These are phyloP conservation scores for Drosophila mauritiana DNA, from an alignment of 1,140 invertebrate genomes.

Conservation along the genomic window DNA sequence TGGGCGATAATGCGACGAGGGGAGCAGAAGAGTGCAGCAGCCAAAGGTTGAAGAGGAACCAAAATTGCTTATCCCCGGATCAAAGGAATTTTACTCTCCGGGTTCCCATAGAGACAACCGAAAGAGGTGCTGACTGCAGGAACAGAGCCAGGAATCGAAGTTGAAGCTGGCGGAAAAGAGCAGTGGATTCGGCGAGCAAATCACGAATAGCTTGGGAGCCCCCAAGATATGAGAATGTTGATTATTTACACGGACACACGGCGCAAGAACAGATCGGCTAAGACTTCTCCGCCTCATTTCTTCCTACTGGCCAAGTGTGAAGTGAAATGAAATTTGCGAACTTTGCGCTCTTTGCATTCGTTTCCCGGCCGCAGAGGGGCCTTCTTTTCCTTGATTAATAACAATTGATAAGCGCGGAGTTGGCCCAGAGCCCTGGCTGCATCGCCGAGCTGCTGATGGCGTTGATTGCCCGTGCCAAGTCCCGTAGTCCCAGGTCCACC, in stretches of 20 bases:
- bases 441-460: constrained; percentile 62
- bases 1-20: background rate
- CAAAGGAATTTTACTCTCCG: constrained; percentile 61
- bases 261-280: constrained; percentile 23
- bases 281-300: background rate
- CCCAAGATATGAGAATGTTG: constrained; percentile 79
- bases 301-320: constrained; percentile 65
- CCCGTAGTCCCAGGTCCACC: constrained; percentile 1
- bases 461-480: constrained; percentile 66
- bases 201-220: constrained; percentile 77
- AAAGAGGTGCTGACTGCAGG: constrained; percentile 64
- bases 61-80: constrained; percentile 65
- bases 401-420: constrained; percentile 72
- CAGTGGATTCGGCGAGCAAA: constrained; percentile 66
- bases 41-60: constrained; percentile 12
- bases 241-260: constrained; percentile 75
- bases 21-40: background rate
- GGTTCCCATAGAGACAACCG: constrained; percentile 66
- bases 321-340: constrained; percentile 77
- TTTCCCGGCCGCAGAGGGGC: constrained; percentile 15
- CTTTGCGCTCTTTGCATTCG: constrained; percentile 66
- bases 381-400: constrained; percentile 77
- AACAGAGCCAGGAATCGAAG: constrained; percentile 7
- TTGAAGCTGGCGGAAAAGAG: constrained; percentile 6
- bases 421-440: constrained; percentile 24